Base-by-base conservation (phyloP, 2,888 invertebrate species). In the Silvanus unidentatus region DNA sequence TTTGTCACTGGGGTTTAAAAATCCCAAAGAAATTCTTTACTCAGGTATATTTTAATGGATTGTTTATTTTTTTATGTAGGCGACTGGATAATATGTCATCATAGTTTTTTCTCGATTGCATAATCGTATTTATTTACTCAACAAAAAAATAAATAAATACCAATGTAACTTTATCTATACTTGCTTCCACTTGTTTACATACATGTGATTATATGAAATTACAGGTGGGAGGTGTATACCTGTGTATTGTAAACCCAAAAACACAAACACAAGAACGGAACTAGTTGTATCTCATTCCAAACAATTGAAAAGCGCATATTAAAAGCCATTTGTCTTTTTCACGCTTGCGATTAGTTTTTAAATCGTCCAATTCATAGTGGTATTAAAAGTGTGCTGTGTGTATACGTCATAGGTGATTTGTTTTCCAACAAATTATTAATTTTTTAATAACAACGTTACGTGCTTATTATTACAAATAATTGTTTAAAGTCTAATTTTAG, bases 111-210 rank as follows among this genome's bases (percentile, higher is more conserved):
- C n/a, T n/a, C n/a, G n/a, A n/a, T n/a, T n/a, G n/a, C n/a, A n/a
- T n/a, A n/a, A n/a, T n/a, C n/a, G n/a, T 15, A 37, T 37, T 40
- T 40, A 16, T 40, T 27, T 13, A 27, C 28, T 14, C 28, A 15
- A n/a, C 15, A 22, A 22, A 22, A 9, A 37, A 9, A 15, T 37
- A 4, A 4, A 37, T 37, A 37, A 12, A 4, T 37, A 32, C 8
- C 4, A 4, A 37, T 15, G 9, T 37, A 11, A n/a, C n/a, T 9
- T 45, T 50, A 50, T 50, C 48, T 50, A 50, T 50, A 50, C 48
- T 48, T 50, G 48, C 48, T 42, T 48, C 44, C 43, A 47, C 13
- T 30, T 47, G 42, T 30, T 34, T 36, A 37, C 27, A 39, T 39
- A 1, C 32, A 32, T 40, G 34, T 32, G 5, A 37, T 37, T 15